phyloP scores from a whole-genome alignment of 2,888 invertebrate species.

The Oxytorus armatus region DNA sequence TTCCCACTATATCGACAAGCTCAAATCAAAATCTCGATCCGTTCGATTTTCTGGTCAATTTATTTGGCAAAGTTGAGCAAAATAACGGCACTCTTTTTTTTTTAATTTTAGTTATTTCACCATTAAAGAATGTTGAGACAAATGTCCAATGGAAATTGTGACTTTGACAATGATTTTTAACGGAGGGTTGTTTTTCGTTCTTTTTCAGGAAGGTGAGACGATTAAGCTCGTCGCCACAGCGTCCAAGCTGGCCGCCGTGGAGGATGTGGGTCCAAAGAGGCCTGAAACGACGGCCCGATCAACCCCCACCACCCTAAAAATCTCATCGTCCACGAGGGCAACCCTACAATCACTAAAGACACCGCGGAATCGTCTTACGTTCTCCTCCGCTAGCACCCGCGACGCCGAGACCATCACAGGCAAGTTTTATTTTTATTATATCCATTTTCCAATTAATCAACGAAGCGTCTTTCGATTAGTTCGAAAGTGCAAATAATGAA shows the following conservation, averaged over 20 bases:
- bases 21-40: slow-evolving; percentile 3
- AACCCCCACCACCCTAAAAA: slow-evolving; percentile 80
- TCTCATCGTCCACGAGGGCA: slow-evolving; percentile 81
- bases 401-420: slow-evolving; percentile 91
- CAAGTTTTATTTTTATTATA: slow-evolving; percentile 80
- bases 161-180: background rate
- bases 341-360: slow-evolving; percentile 82
- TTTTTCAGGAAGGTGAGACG: slow-evolving; percentile 83
- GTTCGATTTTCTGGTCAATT: background rate
- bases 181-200: background rate
- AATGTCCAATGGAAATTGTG: too few species aligned
- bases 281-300: slow-evolving; percentile 83
- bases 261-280: slow-evolving; percentile 90
- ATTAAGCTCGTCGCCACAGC: slow-evolving; percentile 84
- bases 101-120: background rate
- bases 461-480: background rate
- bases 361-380: slow-evolving; percentile 85
- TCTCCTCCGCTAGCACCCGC: slow-evolving; percentile 83
- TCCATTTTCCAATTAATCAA: background rate
- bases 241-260: slow-evolving; percentile 93
- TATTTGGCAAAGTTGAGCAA: background rate
- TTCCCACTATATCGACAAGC: background rate
- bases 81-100: background rate
- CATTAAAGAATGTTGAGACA: too few species aligned
- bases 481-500: background rate